These are phyloP conservation scores for Glossosoma conforme DNA, from an alignment of 1,140 invertebrate species.

Conservation along the genomic window DNA sequence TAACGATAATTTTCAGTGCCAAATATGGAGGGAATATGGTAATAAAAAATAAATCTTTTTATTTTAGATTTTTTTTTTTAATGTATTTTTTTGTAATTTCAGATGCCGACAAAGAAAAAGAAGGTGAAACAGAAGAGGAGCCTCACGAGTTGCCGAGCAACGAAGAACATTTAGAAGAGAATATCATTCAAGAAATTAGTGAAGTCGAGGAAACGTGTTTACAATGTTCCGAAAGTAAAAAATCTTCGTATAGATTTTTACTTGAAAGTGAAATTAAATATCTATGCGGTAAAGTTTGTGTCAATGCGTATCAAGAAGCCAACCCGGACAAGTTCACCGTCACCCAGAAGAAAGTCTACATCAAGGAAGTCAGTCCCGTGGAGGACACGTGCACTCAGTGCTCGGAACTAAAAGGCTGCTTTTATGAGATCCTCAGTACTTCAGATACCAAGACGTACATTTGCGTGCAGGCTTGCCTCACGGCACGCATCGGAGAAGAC, in stretches of 20 bases:
- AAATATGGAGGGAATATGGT: too few species aligned
- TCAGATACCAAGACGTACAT: conserved; percentile 48
- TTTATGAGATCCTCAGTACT: conserved; percentile 52
- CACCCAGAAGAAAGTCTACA: conserved; percentile 39
- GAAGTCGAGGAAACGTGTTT: conserved; percentile 33
- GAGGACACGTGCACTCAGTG: conserved; percentile 43
- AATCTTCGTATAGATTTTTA: conserved; percentile 34
- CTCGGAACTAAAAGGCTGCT: conserved; percentile 46
- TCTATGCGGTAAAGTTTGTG: conserved; percentile 38
- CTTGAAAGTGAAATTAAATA: conserved; percentile 38
- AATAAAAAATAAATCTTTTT: too few species aligned
- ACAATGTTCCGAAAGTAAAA: conserved; percentile 35
- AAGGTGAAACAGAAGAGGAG: conserved; percentile 34
- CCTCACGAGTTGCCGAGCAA: conserved; percentile 23
- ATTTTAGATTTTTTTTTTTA: too few species aligned
- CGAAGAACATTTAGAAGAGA: conserved; percentile 37
- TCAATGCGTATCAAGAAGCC: conserved; percentile 34
- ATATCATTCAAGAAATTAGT: conserved; percentile 34
- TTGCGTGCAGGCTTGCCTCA: conserved; percentile 50
- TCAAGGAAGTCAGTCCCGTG: conserved; percentile 42
- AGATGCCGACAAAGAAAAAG: conserved; percentile 40
- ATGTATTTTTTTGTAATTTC: conserved; percentile 8
- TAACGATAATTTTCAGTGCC: too few species aligned
- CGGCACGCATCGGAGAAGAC: conserved; percentile 52
- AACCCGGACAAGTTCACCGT: conserved; percentile 37